These are phyloP conservation scores for Calliopsis andreniformis DNA, from an alignment of 1,140 invertebrate genomes.

Conservation along the genomic window DNA sequence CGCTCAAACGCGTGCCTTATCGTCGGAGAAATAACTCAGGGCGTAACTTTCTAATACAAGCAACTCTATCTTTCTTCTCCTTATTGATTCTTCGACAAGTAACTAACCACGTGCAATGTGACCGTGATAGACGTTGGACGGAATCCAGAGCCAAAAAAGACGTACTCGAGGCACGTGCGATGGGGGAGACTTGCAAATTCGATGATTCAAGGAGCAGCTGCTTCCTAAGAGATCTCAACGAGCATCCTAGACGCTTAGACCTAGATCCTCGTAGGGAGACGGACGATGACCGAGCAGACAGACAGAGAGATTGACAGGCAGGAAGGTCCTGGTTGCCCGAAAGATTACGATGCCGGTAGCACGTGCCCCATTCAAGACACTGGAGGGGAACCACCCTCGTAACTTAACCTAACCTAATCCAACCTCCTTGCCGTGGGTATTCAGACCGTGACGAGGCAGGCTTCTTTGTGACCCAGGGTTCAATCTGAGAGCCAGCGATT, in stretches of 20 bases:
- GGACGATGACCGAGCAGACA: slow-evolving; percentile 49
- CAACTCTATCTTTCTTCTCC: background rate
- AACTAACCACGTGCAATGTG: background rate
- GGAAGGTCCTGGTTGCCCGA: slow-evolving; percentile 53
- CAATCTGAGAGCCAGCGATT: slow-evolving; percentile 59
- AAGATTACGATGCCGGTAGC: slow-evolving; percentile 71
- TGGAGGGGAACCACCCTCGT: slow-evolving; percentile 72
- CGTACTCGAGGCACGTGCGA: slow-evolving; percentile 44
- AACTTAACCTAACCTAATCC: slow-evolving; percentile 75
- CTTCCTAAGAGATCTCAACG: slow-evolving; percentile 58
- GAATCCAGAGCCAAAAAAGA: slow-evolving; percentile 2
- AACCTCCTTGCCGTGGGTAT: slow-evolving; percentile 70
- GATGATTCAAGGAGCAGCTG: slow-evolving; percentile 71
- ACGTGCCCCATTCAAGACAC: slow-evolving; percentile 75
- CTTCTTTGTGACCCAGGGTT: slow-evolving; percentile 63
- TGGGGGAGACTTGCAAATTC: slow-evolving; percentile 72
- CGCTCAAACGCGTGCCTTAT: too few species aligned
- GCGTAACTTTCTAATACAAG: too few species aligned
- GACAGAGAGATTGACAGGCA: slow-evolving; percentile 51
- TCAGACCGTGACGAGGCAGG: slow-evolving; percentile 72
- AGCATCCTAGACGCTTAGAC: slow-evolving; percentile 57
- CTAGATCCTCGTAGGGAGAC: slow-evolving; percentile 45
- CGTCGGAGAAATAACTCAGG: too few species aligned
- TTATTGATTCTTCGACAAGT: background rate
- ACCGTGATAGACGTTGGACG: background rate